Evolutionary conservation across 2,888 invertebrate species (phyloP).

Genomic region (Drosophila barbarae): DNA sequence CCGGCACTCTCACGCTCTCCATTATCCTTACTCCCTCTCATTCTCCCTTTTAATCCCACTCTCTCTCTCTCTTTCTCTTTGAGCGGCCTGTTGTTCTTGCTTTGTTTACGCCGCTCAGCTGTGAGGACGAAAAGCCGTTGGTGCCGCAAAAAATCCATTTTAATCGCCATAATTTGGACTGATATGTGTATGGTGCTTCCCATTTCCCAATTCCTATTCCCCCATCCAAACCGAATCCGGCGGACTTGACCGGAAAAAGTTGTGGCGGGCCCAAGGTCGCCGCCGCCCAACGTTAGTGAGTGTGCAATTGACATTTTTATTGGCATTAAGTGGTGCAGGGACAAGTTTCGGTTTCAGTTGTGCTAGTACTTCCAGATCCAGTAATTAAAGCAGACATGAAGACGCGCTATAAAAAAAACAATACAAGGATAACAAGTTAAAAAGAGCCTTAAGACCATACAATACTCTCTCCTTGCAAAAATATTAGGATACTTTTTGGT

Average conservation of each 20-base stretch:
- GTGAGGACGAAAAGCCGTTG: conserved; percentile 42
- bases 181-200: conserved; percentile 13
- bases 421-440: neutral
- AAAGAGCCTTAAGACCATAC: neutral
- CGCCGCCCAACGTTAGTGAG: conserved; percentile 9
- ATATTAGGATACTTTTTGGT: neutral
- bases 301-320: conserved; percentile 44
- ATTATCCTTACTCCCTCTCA: neutral
- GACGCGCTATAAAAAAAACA: conserved; percentile 44
- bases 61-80: conserved; percentile 4
- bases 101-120: conserved; percentile 70
- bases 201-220: neutral
- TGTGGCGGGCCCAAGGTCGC: conserved; percentile 31
- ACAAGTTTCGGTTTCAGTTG: conserved; percentile 34
- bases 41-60: conserved; percentile 15
- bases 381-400: conserved; percentile 64
- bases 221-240: conserved; percentile 11
- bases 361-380: conserved; percentile 40
- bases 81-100: conserved; percentile 42
- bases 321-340: conserved; percentile 40
- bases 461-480: neutral
- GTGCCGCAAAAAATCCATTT: conserved; percentile 57
- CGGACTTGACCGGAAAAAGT: conserved; percentile 36
- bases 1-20: conserved; percentile 30
- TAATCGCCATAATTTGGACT: conserved; percentile 44